These are phyloP conservation scores for Nebria salina DNA, from an alignment of 2,888 invertebrate species.

Conservation along the genomic window DNA sequence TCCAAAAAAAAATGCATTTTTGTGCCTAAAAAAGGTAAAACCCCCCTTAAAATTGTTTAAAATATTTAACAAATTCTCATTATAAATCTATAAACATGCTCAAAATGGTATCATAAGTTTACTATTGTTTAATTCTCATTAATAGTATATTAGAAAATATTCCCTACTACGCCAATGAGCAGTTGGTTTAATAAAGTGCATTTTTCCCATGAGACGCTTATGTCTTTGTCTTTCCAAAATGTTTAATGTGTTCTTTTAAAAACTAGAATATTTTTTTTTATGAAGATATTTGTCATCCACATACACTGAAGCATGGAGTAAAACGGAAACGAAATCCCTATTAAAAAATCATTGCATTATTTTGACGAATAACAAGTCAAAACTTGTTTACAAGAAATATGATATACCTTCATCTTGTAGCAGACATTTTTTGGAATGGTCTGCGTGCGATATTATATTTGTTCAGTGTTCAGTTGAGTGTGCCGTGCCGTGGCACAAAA, in stretches of 20 bases:
- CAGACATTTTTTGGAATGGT: background rate
- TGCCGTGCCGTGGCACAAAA: background rate
- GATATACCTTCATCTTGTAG: background rate
- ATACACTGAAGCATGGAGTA: conserved; percentile 13
- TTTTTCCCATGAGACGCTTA: conserved; percentile 24
- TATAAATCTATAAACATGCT: too few species aligned
- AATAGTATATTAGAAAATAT: background rate
- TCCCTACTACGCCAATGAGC: conserved; percentile 12
- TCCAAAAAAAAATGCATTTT: too few species aligned
- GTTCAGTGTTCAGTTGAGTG: conserved; percentile 1
- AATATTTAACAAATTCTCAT: too few species aligned
- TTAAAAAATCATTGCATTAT: background rate
- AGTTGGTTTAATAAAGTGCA: conserved; percentile 24
- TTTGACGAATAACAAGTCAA: conserved; percentile 1
- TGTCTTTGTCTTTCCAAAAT: conserved; percentile 38
- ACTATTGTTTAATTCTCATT: too few species aligned
- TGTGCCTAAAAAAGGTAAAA: too few species aligned
- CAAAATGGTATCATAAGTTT: too few species aligned
- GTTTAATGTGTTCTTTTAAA: conserved; percentile 34
- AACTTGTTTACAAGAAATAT: conserved; percentile 1
- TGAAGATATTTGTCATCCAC: conserved; percentile 12
- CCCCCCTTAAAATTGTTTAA: too few species aligned
- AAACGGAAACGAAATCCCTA: conserved; percentile 1
- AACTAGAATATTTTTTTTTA: conserved; percentile 30
- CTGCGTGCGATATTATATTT: conserved; percentile 1